phyloP scores from a whole-genome alignment of 1,140 invertebrate species.

The Meloidogyne exigua region DNA sequence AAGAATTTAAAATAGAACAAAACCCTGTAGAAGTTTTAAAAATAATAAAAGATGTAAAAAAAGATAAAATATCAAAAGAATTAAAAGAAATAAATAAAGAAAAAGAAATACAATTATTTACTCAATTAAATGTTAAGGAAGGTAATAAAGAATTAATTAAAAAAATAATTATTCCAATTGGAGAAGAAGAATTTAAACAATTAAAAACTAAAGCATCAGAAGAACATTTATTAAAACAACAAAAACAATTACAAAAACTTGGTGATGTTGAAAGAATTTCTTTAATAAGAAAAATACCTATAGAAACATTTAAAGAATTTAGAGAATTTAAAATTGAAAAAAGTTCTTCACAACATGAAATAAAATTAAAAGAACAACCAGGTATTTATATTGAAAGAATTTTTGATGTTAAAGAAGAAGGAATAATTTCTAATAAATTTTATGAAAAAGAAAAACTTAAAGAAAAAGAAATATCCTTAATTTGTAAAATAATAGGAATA shows the following conservation, averaged over 20 bases:
- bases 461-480: not conserved
- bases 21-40: not conserved
- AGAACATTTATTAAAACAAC: slow-evolving; percentile 2
- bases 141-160: not conserved
- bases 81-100: slow-evolving; percentile 3
- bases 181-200: slow-evolving; percentile 10
- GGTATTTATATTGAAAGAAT: not conserved
- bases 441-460: no score
- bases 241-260: not conserved
- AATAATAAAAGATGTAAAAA: not conserved
- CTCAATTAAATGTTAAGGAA: not conserved
- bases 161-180: not conserved
- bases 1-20: not conserved
- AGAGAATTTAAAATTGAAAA: not conserved
- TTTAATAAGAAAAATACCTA: not conserved
- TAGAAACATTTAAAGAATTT: not conserved
- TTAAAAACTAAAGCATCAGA: not conserved
- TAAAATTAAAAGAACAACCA: not conserved
- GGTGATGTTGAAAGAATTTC: not conserved
- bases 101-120: not conserved
- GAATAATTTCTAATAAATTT: not conserved
- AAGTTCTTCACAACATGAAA: not conserved
- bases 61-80: not conserved
- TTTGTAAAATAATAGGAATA: not conserved
- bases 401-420: not conserved